Evolutionary conservation across 2,888 invertebrate genomes (phyloP).

Genomic region (Capitulum mitella): DNA sequence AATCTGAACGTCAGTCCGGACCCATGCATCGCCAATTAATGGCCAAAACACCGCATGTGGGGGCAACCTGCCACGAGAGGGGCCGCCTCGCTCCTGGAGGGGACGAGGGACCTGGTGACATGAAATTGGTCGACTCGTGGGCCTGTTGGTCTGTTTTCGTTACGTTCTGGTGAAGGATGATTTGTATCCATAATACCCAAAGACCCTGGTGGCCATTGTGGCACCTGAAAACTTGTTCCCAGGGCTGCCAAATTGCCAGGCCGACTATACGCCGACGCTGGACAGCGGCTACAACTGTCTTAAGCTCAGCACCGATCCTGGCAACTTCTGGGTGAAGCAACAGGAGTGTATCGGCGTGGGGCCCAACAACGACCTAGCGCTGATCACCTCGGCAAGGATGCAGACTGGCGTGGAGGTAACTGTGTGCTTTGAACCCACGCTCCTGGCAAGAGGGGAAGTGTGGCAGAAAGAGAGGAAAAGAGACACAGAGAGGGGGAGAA

Average conservation of each 20-base stretch:
- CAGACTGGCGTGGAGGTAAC: not conserved
- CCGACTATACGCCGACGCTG: not conserved
- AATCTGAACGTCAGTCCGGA: too few species aligned
- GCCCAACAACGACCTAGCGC: not conserved
- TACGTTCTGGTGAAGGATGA: too few species aligned
- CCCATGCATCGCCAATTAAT: too few species aligned
- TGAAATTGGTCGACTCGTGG: too few species aligned
- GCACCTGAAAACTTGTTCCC: not conserved
- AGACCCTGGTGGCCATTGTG: too few species aligned
- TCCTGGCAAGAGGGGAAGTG: not conserved
- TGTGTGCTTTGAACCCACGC: not conserved
- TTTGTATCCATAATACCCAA: too few species aligned
- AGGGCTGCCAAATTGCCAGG: not conserved
- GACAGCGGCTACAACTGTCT: not conserved
- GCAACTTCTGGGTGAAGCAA: not conserved
- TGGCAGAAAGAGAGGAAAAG: not conserved
- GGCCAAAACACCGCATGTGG: too few species aligned
- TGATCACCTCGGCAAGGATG: not conserved
- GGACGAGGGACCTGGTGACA: too few species aligned
- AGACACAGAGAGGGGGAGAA: too few species aligned
- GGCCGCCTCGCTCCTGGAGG: too few species aligned
- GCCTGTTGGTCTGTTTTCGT: too few species aligned
- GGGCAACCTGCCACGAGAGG: too few species aligned
- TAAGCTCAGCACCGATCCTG: not conserved
- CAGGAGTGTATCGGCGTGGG: not conserved